Conservation (phyloP, 2,797 vertebrate species). For the Danio aesculapii region DNA sequence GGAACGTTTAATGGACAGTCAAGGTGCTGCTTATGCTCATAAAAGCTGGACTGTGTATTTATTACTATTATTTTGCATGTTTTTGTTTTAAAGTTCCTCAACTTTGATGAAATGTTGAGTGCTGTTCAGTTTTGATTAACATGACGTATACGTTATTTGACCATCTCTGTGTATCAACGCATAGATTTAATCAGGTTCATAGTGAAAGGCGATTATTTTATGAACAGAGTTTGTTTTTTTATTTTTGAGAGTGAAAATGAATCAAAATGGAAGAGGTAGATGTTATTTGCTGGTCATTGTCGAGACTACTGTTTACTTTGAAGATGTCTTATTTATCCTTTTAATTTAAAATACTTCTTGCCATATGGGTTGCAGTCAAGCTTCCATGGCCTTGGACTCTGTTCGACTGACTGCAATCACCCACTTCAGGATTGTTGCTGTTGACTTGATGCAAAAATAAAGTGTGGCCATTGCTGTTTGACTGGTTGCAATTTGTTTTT, state of each 20-base stretch:
- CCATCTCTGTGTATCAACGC: slow-evolving; percentile 32
- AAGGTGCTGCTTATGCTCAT: background rate
- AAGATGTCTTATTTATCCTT: slow-evolving; percentile 57
- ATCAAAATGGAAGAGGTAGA: slow-evolving; percentile 9
- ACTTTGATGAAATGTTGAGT: slow-evolving; percentile 19
- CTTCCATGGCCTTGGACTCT: slow-evolving; percentile 47
- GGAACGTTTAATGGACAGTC: background rate
- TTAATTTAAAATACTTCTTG: slow-evolving; percentile 55
- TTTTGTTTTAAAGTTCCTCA: slow-evolving; percentile 12
- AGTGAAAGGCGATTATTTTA: slow-evolving; percentile 31
- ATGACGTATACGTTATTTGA: background rate
- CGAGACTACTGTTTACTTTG: slow-evolving; percentile 59
- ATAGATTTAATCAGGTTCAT: slow-evolving; percentile 19
- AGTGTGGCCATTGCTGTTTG: slow-evolving; percentile 62
- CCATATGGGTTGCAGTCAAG: slow-evolving; percentile 48
- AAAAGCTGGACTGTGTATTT: slow-evolving; percentile 16
- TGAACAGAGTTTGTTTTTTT: slow-evolving; percentile 15
- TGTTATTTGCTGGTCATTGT: slow-evolving; percentile 31
- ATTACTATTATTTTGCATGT: slow-evolving; percentile 32
- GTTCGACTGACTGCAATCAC: slow-evolving; percentile 49
- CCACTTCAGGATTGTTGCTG: slow-evolving; percentile 58
- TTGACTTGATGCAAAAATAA: slow-evolving; percentile 66
- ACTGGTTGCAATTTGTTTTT: background rate
- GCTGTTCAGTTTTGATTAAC: slow-evolving; percentile 35
- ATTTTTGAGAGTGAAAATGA: slow-evolving; percentile 13